Evolutionary conservation across 2,113 vertebrate species (phyloP).

Genomic region (Opisthocomus hoazin): DNA sequence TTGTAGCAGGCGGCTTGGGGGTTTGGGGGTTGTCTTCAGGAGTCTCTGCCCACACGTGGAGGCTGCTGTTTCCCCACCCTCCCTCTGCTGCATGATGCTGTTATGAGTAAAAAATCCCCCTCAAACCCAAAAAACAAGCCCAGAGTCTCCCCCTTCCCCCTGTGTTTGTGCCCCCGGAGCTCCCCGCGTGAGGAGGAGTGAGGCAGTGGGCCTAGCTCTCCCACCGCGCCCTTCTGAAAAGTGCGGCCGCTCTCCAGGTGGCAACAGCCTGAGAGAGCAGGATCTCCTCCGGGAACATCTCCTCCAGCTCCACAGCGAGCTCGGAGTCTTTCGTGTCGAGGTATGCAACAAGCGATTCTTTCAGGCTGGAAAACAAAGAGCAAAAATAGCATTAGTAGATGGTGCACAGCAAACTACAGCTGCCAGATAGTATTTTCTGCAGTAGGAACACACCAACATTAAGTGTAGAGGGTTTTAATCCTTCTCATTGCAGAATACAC

Average conservation of each 20-base stretch:
- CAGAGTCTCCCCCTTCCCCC: fast-evolving
- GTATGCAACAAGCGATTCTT: slow-evolving; percentile 72
- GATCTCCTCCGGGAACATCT: slow-evolving; percentile 78
- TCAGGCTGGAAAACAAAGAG: slow-evolving; percentile 76
- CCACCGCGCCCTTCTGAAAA: slow-evolving; percentile 70
- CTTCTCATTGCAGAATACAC: too few relatives aligned
- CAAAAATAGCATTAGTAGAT: fast-evolving
- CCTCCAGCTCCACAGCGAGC: slow-evolving; percentile 67
- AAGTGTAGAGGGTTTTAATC: fast-evolving
- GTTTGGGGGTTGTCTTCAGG: too few relatives aligned
- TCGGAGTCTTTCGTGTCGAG: slow-evolving; percentile 79
- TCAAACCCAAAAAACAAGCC: background rate
- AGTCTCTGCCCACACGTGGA: too few relatives aligned
- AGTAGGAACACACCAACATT: background rate
- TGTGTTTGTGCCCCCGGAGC: fast-evolving
- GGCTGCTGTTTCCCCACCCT: background rate
- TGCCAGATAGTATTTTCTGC: fast-evolving
- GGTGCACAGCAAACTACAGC: background rate
- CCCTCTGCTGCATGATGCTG: background rate
- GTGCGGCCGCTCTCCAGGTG: slow-evolving; percentile 80
- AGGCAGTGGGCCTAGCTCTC: fast-evolving
- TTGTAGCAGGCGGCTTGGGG: fast-evolving
- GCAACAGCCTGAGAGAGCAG: slow-evolving; percentile 70
- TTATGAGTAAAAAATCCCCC: too few relatives aligned
- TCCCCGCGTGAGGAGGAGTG: fast-evolving